phyloP scores from a whole-genome alignment of 30 jellyfish, hydroid and myxozoan genomes.

The Catostylus mosaicus region DNA sequence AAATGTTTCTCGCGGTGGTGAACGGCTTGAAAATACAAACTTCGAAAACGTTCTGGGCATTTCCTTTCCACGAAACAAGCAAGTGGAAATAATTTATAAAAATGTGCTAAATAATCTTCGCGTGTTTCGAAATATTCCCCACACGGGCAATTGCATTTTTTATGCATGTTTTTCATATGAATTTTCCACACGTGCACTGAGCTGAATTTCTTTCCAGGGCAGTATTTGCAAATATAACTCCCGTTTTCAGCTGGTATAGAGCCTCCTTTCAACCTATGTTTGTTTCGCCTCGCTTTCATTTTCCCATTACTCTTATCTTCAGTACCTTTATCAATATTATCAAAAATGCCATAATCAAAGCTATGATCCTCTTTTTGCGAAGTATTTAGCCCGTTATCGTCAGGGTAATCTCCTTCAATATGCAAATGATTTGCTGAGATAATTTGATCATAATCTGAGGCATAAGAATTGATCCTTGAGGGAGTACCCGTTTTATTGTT shows the following conservation, averaged over 20 bases:
- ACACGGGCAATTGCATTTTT: constrained; percentile 89
- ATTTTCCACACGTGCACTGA: constrained; percentile 56
- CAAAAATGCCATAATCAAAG: constrained; percentile 19
- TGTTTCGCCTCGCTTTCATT: neutral
- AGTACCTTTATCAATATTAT: neutral
- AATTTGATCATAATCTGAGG: neutral
- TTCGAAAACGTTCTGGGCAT: constrained; percentile 94
- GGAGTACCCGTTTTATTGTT: neutral
- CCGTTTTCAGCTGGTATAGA: neutral
- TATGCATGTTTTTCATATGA: constrained; percentile 77
- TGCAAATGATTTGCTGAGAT: neutral
- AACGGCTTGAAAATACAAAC: constrained; percentile 79
- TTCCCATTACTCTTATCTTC: neutral
- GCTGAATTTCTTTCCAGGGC: constrained; percentile 56
- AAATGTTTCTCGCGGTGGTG: constrained; percentile 79
- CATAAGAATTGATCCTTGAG: neutral
- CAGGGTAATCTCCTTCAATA: neutral
- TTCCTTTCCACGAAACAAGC: constrained; percentile 85
- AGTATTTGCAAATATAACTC: constrained; percentile 58
- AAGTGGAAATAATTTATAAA: constrained; percentile 73
- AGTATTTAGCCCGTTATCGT: neutral
- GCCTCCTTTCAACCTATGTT: neutral
- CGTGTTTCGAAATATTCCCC: constrained; percentile 70
- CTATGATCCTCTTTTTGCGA: neutral
- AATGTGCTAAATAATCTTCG: constrained; percentile 78